Conservation (phyloP, 2,113 vertebrate species). For the Porphyrio hochstetteri region DNA sequence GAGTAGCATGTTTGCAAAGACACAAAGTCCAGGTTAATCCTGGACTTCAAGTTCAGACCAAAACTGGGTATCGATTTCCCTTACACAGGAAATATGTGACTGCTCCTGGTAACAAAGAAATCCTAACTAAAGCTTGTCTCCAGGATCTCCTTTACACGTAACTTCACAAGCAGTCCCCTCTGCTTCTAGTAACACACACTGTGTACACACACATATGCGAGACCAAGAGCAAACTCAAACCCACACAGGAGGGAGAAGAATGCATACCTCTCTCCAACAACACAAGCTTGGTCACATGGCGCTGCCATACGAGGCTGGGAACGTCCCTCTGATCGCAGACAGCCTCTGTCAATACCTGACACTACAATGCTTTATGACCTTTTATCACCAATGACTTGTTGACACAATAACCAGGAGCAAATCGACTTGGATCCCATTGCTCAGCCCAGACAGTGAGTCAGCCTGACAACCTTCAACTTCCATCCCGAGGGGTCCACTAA, state of each 20-base stretch:
- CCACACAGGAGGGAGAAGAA: not conserved
- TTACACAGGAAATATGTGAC: not conserved
- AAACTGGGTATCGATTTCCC: not conserved
- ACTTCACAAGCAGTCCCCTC: not conserved
- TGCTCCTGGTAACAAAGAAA: not conserved
- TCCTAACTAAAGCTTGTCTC: not conserved
- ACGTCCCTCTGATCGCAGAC: not conserved
- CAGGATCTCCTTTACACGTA: not conserved
- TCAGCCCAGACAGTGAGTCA: slow-evolving; percentile 42
- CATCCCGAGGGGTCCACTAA: not conserved
- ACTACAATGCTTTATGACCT: slow-evolving; percentile 53
- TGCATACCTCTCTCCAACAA: not conserved
- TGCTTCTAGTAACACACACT: rapidly evolving
- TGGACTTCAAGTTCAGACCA: not conserved
- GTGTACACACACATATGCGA: not conserved
- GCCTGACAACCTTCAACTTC: slow-evolving; percentile 10
- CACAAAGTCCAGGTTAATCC: not conserved
- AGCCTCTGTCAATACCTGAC: not conserved
- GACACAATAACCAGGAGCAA: slow-evolving; percentile 48
- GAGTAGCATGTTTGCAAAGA: not conserved
- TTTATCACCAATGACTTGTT: slow-evolving; percentile 61
- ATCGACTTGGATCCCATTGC: slow-evolving; percentile 55
- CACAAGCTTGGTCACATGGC: not conserved
- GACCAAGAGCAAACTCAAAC: not conserved
- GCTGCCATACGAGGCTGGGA: rapidly evolving